Evolutionary conservation across 2,113 vertebrate genomes (phyloP).

Genomic region (Clupea harengus): DNA sequence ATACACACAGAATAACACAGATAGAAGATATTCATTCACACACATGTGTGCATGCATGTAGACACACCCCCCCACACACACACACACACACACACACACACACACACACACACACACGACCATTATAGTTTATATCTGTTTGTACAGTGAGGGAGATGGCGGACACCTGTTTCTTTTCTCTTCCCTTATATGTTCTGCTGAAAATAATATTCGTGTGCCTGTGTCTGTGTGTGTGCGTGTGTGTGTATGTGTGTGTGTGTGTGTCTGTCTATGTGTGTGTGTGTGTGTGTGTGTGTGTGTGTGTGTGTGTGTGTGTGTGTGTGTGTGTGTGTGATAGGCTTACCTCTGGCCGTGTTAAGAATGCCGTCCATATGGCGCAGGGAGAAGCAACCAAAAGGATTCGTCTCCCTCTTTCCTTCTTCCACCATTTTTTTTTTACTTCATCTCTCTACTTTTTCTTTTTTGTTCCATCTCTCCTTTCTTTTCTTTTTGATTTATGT

Average conservation of each 20-base stretch:
- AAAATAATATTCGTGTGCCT: neutral
- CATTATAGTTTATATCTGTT: constrained; percentile 7
- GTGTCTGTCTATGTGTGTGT: constrained; percentile 19
- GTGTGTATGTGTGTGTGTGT: neutral
- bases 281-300: neutral
- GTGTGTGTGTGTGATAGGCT: neutral
- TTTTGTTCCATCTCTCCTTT: constrained; percentile 32
- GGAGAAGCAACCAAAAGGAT: constrained; percentile 30
- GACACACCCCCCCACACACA: neutral
- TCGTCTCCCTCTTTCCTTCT: neutral
- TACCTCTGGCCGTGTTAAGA: constrained; percentile 19
- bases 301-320: neutral
- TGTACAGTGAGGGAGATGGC: constrained; percentile 1
- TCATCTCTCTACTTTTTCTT: neutral
- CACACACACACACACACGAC: neutral
- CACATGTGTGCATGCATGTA: neutral
- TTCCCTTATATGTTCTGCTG: neutral
- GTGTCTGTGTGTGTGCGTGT: neutral
- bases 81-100: neutral
- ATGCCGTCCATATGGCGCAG: constrained; percentile 43
- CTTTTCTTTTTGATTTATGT: constrained; percentile 21
- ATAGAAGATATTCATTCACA: too few relatives aligned
- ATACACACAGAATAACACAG: neutral
- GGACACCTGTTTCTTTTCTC: neutral
- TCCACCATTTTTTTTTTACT: neutral